Percentiles rank a stretch among this genome's conserved stretches.
Conservation (phyloP, 2,113 vertebrate species). For the Indicator maculatus region DNA sequence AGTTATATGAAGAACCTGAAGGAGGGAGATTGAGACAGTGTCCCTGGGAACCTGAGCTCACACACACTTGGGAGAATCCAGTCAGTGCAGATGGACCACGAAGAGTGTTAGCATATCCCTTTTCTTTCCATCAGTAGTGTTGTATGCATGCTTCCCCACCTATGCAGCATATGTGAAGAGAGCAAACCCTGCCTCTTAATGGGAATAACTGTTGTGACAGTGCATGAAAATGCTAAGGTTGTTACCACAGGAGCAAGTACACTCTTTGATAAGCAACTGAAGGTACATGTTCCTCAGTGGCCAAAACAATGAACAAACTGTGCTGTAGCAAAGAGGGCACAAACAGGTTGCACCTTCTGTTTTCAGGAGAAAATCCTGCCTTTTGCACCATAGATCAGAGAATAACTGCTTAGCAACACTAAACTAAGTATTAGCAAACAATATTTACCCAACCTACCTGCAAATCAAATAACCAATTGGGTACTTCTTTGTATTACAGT, state of each 20-base stretch:
- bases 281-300: background rate
- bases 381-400: background rate
- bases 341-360: background rate
- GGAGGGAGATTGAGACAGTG: background rate
- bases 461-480: background rate
- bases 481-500: background rate
- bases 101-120: background rate
- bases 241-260: background rate
- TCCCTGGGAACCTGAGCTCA: background rate
- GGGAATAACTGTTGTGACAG: background rate
- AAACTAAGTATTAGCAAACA: background rate
- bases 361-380: background rate
- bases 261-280: background rate
- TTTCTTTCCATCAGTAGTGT: background rate
- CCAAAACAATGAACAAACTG: background rate
- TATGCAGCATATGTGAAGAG: rapidly evolving
- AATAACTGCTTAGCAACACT: background rate
- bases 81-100: too few relatives aligned
- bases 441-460: background rate
- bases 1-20: background rate
- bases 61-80: background rate
- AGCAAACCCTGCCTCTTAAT: background rate
- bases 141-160: background rate
- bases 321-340: background rate
- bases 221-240: background rate